Base-by-base conservation (phyloP, 2,797 vertebrate genomes). In the Galago senegalensis region DNA sequence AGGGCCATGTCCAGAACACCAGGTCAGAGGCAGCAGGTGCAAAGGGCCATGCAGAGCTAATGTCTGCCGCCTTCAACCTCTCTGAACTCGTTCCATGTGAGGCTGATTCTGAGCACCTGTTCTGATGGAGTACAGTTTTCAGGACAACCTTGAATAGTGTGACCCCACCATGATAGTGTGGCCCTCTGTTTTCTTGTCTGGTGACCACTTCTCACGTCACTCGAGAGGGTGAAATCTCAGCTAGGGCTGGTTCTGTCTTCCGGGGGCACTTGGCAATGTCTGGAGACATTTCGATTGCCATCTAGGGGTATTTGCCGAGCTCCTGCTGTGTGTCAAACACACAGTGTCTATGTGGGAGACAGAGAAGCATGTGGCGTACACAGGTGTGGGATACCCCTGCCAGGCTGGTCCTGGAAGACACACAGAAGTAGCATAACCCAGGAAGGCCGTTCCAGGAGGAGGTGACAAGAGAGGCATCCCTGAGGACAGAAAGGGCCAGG, bases 321-420 rank as follows among this genome's bases (percentile, higher is more conserved):
- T 34, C 17, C 14, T 40, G 58, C 40, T 34, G 16, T 31, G 60
- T 63, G 14, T 70, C 34, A 34, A n/a, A n/a, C 31, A 80, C 27
- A 43, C 29, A 49, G n/a, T 13, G 17, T 58, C 65, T 27, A 27
- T 21, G 40, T 14, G 31, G 37, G 31, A 88, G 65, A 27, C 1
- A 8, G 60, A 13, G 14, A 5, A 1, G 1, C 5, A 10, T 4
- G 2, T 31, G 58, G 70, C 10, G 34, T 56, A 4, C 12, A 49
- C 53, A 37, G 34, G 34, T 69, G 34, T 1, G 0, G 13, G 17
- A 21, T 6, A 18, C 4, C 17, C 3, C 20, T 73, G 17, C 81
- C 5, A 2, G 46, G 31, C 43, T 0, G 58, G 40, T 56, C 37
- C 46, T 23, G 27, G 34, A 40, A 49, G 70, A 56, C 3, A 0